A percentile compares a stretch with the other conserved stretches of the same genome.
Conservation (phyloP, 2,797 vertebrate genomes). For the Champsocephalus esox region DNA sequence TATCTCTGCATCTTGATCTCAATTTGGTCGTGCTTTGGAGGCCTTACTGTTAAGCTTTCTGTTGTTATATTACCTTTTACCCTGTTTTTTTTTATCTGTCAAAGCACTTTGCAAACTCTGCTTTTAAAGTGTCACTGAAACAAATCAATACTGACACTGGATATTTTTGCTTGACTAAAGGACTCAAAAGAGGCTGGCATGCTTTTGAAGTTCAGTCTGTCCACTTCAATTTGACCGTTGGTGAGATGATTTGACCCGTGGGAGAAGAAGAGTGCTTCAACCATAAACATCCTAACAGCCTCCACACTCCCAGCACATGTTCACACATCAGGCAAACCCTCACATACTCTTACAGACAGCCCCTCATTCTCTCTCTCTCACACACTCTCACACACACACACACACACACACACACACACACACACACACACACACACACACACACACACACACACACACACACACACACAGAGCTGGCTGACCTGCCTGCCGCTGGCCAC, state of each 20-base stretch:
- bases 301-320: conserved; percentile 67
- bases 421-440: conserved; percentile 23
- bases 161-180: background rate
- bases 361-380: conserved; percentile 14
- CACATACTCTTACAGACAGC: conserved; percentile 31
- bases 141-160: background rate
- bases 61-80: no score
- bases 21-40: no score
- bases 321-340: conserved; percentile 60
- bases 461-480: conserved; percentile 65
- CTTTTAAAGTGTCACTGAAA: background rate
- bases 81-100: no score
- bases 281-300: conserved; percentile 43
- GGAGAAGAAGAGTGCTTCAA: conserved; percentile 15
- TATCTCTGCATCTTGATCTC: no score
- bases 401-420: conserved; percentile 47
- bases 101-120: no score
- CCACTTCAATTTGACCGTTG: conserved; percentile 8
- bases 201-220: conserved; percentile 19
- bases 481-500: conserved; percentile 68
- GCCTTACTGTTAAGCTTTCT: no score
- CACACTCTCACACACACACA: background rate
- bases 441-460: no score
- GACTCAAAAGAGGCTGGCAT: background rate
- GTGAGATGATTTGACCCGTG: background rate